Evolutionary conservation across 2,888 invertebrate genomes (phyloP).

Genomic region (Agrenia bidenticulata): DNA sequence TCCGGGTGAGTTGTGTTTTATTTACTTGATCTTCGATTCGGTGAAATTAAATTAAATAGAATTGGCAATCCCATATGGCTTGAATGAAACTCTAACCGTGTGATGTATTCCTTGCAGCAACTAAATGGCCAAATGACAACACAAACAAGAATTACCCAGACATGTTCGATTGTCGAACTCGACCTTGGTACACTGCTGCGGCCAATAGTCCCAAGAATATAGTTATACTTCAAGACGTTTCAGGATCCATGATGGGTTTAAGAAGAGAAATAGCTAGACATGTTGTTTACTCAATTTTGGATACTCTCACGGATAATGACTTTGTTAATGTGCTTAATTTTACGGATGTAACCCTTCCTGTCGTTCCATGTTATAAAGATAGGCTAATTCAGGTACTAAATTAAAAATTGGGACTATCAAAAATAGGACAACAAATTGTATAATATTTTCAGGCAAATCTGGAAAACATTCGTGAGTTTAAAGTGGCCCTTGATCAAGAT

Average conservation of each 20-base stretch:
- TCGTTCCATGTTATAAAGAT: conserved; percentile 82
- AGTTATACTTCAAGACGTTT: conserved; percentile 89
- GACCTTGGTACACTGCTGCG: conserved; percentile 96
- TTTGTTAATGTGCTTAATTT: conserved; percentile 90
- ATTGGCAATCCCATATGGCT: too few species aligned
- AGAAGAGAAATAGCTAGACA: conserved; percentile 85
- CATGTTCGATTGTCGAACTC: conserved; percentile 86
- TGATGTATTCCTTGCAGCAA: conserved; percentile 59
- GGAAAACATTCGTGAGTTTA: conserved; percentile 80
- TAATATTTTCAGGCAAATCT: conserved; percentile 71
- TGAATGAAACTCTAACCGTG: too few species aligned
- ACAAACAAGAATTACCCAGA: conserved; percentile 62
- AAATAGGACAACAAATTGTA: neutral
- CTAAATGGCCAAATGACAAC: conserved; percentile 68
- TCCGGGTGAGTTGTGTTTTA: conserved; percentile 69
- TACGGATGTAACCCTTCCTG: conserved; percentile 68
- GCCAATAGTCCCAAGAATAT: conserved; percentile 98
- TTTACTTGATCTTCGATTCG: neutral
- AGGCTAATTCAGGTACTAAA: conserved; percentile 87
- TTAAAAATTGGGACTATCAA: too few species aligned
- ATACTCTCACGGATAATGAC: conserved; percentile 96
- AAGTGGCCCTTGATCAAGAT: conserved; percentile 67
- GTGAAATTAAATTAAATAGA: too few species aligned
- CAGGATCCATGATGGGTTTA: conserved; percentile 67
- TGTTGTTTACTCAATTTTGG: conserved; percentile 83